Conservation (phyloP, 2,888 invertebrate genomes). For the Hofmannophila pseudospretella region DNA sequence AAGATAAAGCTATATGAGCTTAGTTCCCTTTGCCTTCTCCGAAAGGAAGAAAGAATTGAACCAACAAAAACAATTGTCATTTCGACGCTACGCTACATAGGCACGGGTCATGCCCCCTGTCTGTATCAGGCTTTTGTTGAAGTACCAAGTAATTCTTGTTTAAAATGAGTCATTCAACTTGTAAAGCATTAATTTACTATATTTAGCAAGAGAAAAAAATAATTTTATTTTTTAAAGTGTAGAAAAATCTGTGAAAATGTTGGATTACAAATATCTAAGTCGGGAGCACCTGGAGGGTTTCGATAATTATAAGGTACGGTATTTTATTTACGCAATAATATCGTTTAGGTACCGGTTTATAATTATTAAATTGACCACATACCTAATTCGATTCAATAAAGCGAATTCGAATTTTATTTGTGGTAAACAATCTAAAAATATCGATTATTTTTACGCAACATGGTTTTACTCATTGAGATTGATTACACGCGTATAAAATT, state of each 20-base stretch:
- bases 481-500: not conserved
- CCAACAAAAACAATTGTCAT: not conserved
- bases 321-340: slow-evolving; percentile 1
- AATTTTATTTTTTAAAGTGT: not conserved
- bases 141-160: not conserved
- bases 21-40: not conserved
- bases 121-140: too few relatives aligned
- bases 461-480: slow-evolving; percentile 2
- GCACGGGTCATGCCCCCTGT: too few relatives aligned
- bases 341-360: too few relatives aligned
- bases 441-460: slow-evolving; percentile 41
- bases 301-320: slow-evolving; percentile 91
- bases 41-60: too few relatives aligned
- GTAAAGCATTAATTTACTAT: not conserved
- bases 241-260: slow-evolving; percentile 46
- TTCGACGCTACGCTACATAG: too few relatives aligned
- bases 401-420: too few relatives aligned
- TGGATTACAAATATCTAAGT: slow-evolving; percentile 87
- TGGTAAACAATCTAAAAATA: slow-evolving; percentile 11
- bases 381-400: too few relatives aligned
- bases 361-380: too few relatives aligned
- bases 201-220: not conserved
- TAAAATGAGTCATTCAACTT: not conserved
- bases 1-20: not conserved
- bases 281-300: slow-evolving; percentile 93